Base-by-base conservation (phyloP, 2,797 vertebrate species). In the Falco cherrug region DNA sequence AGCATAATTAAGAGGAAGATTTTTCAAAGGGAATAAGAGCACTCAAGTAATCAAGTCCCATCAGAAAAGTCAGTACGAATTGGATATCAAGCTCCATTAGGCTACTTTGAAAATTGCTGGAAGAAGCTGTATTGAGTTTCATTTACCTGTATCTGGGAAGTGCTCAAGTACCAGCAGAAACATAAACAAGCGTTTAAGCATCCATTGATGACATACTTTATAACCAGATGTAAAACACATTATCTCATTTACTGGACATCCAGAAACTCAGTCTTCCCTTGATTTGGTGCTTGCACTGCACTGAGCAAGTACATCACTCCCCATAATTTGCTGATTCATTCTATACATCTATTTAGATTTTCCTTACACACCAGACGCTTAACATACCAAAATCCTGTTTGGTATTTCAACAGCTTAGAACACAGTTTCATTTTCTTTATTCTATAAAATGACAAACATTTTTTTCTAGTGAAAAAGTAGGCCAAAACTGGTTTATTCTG, bases 1-100 rank as follows among this genome's bases (percentile, higher is more conserved):
- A 89, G 8, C 26, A 24, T 82, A 92, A 94, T 87, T 90, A 95
- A 95, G 65, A 73, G n/a, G 26, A 79, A 50, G 48, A 51, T 31
- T 45, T 93, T 95, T 91, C 45, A 70, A 68, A 87, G n/a, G 15
- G 28, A 89, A 89, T 93, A 96, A 91, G 45, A 90, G 16, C 37
- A 64, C 65, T 85, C 90, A 88, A 76, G 48, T 87, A 80, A 88
- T 71, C 57, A 64, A 47, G 29, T 93, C 25, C 35, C 69, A 19
- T 51, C 69, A 35, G 75, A 93, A 84, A 90, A 94, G 67, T 81
- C 75, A 75, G 68, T 82, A 77, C 35, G 68, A 85, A 85, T 14
- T 91, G 29, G 64, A 43, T 83, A 69, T 50, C 48, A 37, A 73
- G 51, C n/a, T 88, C 53, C 63, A 61, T 87, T 87, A 92, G 50